phyloP scores from a whole-genome alignment of 2,113 vertebrate genomes.

The Thomomys bottae region DNA sequence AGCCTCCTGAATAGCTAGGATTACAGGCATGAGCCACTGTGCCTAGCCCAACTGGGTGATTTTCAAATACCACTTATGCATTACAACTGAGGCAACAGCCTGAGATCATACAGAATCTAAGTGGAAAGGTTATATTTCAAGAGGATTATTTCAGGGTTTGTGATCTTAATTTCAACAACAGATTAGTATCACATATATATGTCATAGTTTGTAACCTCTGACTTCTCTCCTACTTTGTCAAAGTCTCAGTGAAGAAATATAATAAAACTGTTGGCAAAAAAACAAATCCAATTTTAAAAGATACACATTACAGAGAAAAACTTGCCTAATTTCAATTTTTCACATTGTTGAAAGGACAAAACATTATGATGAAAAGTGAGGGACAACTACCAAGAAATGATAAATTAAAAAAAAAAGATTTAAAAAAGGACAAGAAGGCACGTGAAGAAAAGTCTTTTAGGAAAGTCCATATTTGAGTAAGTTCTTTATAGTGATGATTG shows the following conservation, averaged over 20 bases:
- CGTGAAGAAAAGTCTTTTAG: not conserved
- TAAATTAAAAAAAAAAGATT: not conserved
- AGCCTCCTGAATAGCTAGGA: no score
- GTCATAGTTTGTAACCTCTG: not conserved
- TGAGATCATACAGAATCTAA: not conserved
- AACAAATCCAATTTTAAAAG: not conserved
- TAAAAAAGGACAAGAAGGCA: not conserved
- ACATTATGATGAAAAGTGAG: not conserved
- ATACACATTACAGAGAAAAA: not conserved
- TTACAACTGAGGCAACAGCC: not conserved
- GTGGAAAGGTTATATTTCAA: not conserved
- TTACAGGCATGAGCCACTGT: no score
- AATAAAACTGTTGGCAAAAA: not conserved
- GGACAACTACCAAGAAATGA: not conserved
- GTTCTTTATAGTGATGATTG: constrained; percentile 21
- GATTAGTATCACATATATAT: not conserved
- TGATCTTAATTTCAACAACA: not conserved
- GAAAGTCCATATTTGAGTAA: constrained; percentile 3
- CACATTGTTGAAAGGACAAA: not conserved
- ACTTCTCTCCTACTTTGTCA: not conserved
- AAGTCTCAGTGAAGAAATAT: not conserved
- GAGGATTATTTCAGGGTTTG: not conserved
- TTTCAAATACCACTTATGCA: not conserved
- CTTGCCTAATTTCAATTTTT: not conserved
- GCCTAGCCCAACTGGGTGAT: no score